phyloP scores from a whole-genome alignment of 2,113 vertebrate species.

The Macquaria ambigua region DNA sequence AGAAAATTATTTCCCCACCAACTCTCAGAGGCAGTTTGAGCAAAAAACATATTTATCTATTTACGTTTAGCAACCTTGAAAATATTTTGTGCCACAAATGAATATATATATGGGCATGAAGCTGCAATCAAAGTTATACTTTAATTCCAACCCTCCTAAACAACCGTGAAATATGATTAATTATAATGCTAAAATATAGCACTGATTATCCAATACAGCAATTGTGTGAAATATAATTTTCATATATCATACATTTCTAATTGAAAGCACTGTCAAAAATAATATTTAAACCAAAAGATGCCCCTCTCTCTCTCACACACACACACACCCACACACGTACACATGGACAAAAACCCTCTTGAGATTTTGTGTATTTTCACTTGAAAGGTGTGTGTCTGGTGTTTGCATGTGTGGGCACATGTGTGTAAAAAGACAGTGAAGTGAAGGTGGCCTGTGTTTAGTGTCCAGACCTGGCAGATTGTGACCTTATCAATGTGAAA shows the following conservation, averaged over 20 bases:
- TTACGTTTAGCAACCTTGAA: conserved; percentile 10
- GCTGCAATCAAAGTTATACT: neutral
- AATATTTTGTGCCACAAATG: conserved; percentile 11
- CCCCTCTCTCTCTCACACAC: neutral
- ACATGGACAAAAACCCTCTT: conserved; percentile 24
- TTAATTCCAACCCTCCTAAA: neutral
- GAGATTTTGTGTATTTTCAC: conserved; percentile 50
- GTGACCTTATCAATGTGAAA: conserved; percentile 85
- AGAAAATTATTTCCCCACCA: conserved; percentile 6
- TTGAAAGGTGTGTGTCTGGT: conserved; percentile 54
- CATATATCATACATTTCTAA: neutral
- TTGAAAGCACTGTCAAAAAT: conserved; percentile 18
- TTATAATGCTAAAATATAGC: neutral
- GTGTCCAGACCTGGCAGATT: conserved; percentile 82
- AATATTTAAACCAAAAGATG: conserved; percentile 31
- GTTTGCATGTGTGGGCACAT: conserved; percentile 49
- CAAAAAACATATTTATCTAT: conserved; percentile 1
- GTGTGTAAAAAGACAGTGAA: conserved; percentile 68
- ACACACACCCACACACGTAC: neutral
- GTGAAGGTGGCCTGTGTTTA: conserved; percentile 71
- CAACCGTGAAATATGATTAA: conserved; percentile 5
- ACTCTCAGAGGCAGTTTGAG: conserved; percentile 32
- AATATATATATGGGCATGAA: neutral
- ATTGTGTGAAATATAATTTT: neutral
- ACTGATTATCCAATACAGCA: neutral